Evolutionary conservation across 92 coral and sea anemone species (phyloP).

Genomic region (Metridium senile): DNA sequence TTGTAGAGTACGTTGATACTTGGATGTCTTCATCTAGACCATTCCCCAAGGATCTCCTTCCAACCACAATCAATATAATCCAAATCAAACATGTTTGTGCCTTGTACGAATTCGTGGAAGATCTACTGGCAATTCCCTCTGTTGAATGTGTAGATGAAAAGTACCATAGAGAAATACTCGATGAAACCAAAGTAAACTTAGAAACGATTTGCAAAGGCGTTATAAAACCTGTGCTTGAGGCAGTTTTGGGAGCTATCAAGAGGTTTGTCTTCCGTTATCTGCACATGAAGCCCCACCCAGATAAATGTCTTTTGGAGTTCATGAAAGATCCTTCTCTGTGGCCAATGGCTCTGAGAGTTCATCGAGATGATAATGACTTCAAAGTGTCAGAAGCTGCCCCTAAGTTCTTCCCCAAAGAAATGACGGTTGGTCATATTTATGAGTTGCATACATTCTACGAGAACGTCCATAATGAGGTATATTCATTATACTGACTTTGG

Average conservation of each 20-base stretch:
- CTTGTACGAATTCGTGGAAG: slow-evolving; percentile 89
- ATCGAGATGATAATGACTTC: background rate
- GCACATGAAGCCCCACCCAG: slow-evolving; percentile 67
- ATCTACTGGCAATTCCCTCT: slow-evolving; percentile 77
- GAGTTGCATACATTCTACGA: slow-evolving; percentile 46
- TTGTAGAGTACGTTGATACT: slow-evolving; percentile 71
- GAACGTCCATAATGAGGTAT: slow-evolving; percentile 34
- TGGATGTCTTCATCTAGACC: slow-evolving; percentile 81
- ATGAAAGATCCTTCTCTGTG: slow-evolving; percentile 86
- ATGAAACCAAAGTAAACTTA: slow-evolving; percentile 32
- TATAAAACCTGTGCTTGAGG: slow-evolving; percentile 28
- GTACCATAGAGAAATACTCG: slow-evolving; percentile 47
- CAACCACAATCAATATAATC: slow-evolving; percentile 71
- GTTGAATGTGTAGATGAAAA: slow-evolving; percentile 66
- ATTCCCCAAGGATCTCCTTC: slow-evolving; percentile 74
- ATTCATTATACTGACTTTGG: too few relatives aligned
- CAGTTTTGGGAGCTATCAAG: slow-evolving; percentile 69
- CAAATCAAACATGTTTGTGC: slow-evolving; percentile 85
- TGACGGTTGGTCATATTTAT: slow-evolving; percentile 45
- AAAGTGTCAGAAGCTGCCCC: slow-evolving; percentile 6
- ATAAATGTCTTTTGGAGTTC: slow-evolving; percentile 43
- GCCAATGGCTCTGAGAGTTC: slow-evolving; percentile 59
- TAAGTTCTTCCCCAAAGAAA: slow-evolving; percentile 34
- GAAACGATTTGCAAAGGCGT: slow-evolving; percentile 7
- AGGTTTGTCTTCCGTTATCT: slow-evolving; percentile 95